Evolutionary conservation across 2,888 invertebrate species (phyloP).

Genomic region (Notodonta ziczac): DNA sequence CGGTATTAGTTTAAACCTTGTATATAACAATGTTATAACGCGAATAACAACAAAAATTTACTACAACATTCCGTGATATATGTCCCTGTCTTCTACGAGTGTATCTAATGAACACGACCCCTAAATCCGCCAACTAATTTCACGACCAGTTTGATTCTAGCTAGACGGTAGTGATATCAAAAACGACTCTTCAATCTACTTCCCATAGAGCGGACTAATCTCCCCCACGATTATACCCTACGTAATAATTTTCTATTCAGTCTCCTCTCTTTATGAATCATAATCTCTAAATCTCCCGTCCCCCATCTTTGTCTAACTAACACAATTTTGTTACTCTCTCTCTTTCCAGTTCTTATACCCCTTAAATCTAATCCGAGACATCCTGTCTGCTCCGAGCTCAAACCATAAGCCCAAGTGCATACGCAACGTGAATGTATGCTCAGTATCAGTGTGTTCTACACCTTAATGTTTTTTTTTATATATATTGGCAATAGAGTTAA

Average conservation of each 20-base stretch:
- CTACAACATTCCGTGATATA: not conserved
- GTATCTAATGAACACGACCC: slow-evolving; percentile 36
- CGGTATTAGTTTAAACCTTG: too few species aligned
- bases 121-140: slow-evolving; percentile 51
- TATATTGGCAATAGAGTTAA: slow-evolving; percentile 1
- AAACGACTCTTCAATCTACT: slow-evolving; percentile 48
- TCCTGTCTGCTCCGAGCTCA: slow-evolving; percentile 72
- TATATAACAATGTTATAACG: not conserved
- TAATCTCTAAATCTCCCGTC: slow-evolving; percentile 81
- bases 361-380: slow-evolving; percentile 83
- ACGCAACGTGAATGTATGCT: slow-evolving; percentile 31
- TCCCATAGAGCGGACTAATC: slow-evolving; percentile 56
- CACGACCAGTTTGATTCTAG: slow-evolving; percentile 47
- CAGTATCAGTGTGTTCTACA: slow-evolving; percentile 14
- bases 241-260: slow-evolving; percentile 82
- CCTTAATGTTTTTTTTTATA: slow-evolving; percentile 10
- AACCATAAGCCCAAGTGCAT: slow-evolving; percentile 50
- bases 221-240: slow-evolving; percentile 67
- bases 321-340: slow-evolving; percentile 53
- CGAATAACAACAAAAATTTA: not conserved
- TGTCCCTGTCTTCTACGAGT: slow-evolving; percentile 1
- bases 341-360: slow-evolving; percentile 78
- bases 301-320: slow-evolving; percentile 61
- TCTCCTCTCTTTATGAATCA: slow-evolving; percentile 82
- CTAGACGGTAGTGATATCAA: slow-evolving; percentile 42